Evolutionary conservation across 2,113 vertebrate species (phyloP).

Genomic region (Alces alces): DNA sequence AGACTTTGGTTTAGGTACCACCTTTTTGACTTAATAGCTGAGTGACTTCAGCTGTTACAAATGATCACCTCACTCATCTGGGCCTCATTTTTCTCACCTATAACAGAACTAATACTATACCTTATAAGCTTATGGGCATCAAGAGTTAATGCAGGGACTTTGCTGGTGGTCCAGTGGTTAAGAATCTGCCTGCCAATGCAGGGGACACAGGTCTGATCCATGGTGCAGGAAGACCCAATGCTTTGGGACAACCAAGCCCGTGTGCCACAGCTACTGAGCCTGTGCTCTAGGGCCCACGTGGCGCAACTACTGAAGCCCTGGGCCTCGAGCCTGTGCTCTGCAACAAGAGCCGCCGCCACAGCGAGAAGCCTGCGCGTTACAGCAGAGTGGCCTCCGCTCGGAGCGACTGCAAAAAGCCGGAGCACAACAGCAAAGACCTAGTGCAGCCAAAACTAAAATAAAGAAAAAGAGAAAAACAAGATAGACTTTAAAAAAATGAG

Average conservation of each 20-base stretch:
- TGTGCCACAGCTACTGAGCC: not conserved
- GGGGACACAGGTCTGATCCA: not conserved
- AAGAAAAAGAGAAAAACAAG: not conserved
- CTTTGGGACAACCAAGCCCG: not conserved
- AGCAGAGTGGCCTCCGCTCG: not conserved
- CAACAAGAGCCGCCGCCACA: not conserved
- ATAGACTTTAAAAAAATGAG: not conserved
- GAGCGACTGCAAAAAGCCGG: not conserved
- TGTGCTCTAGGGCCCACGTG: not conserved
- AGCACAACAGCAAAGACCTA: not conserved
- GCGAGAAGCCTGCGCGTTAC: fast-evolving
- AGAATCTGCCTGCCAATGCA: not conserved
- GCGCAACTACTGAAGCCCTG: not conserved
- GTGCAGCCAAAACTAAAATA: not conserved
- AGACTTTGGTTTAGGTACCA: not conserved
- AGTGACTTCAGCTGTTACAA: not conserved
- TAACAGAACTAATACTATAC: not conserved
- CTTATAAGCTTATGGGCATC: not conserved
- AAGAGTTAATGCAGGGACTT: not conserved
- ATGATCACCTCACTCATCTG: not conserved
- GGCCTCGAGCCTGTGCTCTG: not conserved
- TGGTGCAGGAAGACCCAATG: not conserved
- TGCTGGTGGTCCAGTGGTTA: not conserved
- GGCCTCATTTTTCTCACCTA: not conserved
- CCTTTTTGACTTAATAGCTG: not conserved